Evolutionary conservation across 2,113 vertebrate genomes (phyloP), one percentile per base, ranked within the genome.

Genomic region (Sander lucioperca): DNA sequence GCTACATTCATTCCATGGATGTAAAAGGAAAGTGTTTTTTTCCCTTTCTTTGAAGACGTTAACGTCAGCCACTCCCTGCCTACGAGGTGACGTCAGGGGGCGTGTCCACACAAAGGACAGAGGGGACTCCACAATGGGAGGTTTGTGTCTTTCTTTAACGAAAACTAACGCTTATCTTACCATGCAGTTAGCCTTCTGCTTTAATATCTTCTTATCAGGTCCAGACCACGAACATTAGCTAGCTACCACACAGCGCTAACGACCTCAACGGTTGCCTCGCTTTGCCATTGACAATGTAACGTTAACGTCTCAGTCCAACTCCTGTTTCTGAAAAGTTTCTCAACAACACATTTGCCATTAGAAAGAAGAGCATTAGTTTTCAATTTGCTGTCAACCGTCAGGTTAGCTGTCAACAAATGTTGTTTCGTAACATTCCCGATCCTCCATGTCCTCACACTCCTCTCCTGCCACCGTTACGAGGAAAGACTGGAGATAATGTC

Each of bases 121-220:
- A 81, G 50, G 76, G 68, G 88, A 92, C 78, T 92, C 85, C 59
- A 83, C 87, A 87, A 95, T 94, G 94, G 93, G 93, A 94, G 93
- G 93, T 94, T 92, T 23, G 93, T 94, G 77, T 77, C 33, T 85
- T 83, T 86, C 45, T 67, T 82, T n/a, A 30, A 58, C 19, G 23
- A 65, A 68, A 77, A 66, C 47, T 36, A 80, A 70, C 5, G 1
- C 10, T 27, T 5, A 3, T 21, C 68, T 65, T 30, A 14, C 1
- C 1, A 1, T 23, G 2, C 14, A 5, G 21, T 27, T 65, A 3
- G 5, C 21, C 1, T 16, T 19, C 2, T 39, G 6, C 5, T n/a
- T 3, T 18, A 27, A 9, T 33, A 18, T 45, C 3, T 53, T 2
- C 6, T 0, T 1, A 1, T 11, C 11, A 10, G 2, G 2, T 48